Evolutionary conservation across 1,140 invertebrate species (phyloP), one percentile per base, ranked within the genome.

Genomic region (Zaprionus ghesquierei): DNA sequence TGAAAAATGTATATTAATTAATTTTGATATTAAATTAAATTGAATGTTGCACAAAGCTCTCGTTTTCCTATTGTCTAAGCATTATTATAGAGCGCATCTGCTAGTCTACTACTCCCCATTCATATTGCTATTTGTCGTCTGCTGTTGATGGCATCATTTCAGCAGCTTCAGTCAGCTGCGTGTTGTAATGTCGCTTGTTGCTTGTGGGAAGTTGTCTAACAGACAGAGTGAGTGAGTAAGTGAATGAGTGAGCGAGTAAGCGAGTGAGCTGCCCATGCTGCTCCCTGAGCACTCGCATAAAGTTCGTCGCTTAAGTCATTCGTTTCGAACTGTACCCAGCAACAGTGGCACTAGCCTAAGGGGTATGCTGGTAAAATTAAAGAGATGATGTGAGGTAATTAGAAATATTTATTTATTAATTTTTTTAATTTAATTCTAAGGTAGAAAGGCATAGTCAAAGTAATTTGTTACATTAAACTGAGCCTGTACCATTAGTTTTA

Each of bases 131-230:
- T 51, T 66, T 66, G 58, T 71, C 60, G 60, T 44, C 54, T 60
- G 69, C 73, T 80, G 81, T 75, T 85, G 81, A 84, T 85, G 81
- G 81, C 80, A 84, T 79, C 80, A 84, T 84, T 84, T 84, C 80
- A 84, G 72, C 80, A 84, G 80, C 76, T 71, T 82, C 75, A 66
- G 60, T 61, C 77, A 78, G 71, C 63, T 78, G 64, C 64, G 66
- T 84, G 75, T 85, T 85, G 80, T 69, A 84, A 84, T 84, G 29
- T 76, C 61, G 61, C 61, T 75, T n/a, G n/a, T 53, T 44, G 70
- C 59, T 82, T 74, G 80, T 82, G 80, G 80, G 80, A 84, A 84
- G 81, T 62, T 59, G 44, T 51, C 49, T 46, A 55, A 58, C 46
- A 55, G 38, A 29, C 49, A 69, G 53, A 35, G 29, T 35, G 18